Base-by-base conservation (phyloP, 1,140 invertebrate species). In the Mizuhopecten yessoensis region DNA sequence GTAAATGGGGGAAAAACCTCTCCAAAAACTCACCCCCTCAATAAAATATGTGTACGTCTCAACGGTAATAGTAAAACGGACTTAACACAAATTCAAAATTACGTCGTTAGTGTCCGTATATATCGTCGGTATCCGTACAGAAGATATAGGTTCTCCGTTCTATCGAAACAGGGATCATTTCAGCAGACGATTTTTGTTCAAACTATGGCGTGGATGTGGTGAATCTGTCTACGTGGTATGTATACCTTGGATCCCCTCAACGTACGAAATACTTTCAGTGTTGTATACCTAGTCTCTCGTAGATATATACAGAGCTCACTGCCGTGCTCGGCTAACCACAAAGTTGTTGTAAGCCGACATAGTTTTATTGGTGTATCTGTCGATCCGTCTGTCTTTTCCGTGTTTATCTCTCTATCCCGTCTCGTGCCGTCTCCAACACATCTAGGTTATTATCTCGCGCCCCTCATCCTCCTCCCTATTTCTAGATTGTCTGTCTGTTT, bases 171-270 rank as follows among this genome's bases (percentile, higher is more conserved):
- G 3, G 11, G 57, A 75, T 75, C 57, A 75, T 5, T 75, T 29
- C 20, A 75, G 57, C 57, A 75, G 57, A 75, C 57, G 57, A 75
- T 75, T 75, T 75, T 75, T 75, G 57, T 75, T 75, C 57, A 75
- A 75, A 75, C 57, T n/a, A 75, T 17, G 57, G 23, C 11, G 57
- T 75, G 23, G 57, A 29, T 75, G 23, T n/a, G 23, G n/a, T 7
- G 36, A 39, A 7, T 39, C 36, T 39, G 57, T 75, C 57, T 75
- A 75, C 57, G 23, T 75, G 36, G 57, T 75, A 29, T 75, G n/a
- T 29, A 29, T 75, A 29, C 11, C 23, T 75, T 75, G 57, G 2
- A 39, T n/a, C 17, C 57, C 17, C 1, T 23, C 45, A 2, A 49
- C 45, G 57, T 29, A 75, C 57, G 57, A 75, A 75, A 75, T 75